These are phyloP conservation scores for Miniopterus natalensis DNA, from an alignment of 2,113 vertebrate species.

Conservation along the genomic window DNA sequence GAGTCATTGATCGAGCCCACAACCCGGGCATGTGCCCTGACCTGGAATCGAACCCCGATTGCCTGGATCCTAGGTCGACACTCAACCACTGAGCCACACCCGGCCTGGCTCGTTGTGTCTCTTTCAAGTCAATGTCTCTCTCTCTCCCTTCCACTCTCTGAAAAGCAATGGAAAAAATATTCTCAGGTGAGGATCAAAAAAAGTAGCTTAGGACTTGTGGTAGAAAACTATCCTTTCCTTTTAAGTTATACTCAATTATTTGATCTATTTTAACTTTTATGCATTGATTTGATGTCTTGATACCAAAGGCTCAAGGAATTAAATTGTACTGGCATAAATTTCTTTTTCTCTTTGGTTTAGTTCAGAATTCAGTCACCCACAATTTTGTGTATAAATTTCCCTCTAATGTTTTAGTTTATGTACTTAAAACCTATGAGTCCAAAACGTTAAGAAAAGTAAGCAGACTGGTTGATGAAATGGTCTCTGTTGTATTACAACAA, in stretches of 20 bases:
- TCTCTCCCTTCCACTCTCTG: no score
- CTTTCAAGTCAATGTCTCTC: no score
- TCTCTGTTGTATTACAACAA: not conserved
- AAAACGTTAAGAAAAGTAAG: not conserved
- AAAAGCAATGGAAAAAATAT: no score
- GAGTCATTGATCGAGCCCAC: no score
- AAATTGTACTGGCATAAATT: not conserved
- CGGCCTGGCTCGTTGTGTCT: no score
- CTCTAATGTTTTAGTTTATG: not conserved
- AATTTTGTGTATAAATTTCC: not conserved
- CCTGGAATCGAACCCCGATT: no score
- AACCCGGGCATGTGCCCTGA: no score
- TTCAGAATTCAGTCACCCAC: not conserved
- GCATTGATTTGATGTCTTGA: not conserved
- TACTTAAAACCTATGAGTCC: not conserved
- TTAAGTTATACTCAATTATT: not conserved
- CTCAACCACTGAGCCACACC: no score
- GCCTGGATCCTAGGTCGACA: no score
- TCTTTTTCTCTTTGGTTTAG: not conserved
- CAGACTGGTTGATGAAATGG: not conserved
- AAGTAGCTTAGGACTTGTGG: not conserved
- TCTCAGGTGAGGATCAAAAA: not conserved
- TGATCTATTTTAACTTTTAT: not conserved
- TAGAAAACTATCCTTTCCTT: not conserved
- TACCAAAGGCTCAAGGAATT: not conserved